Conservation (phyloP, 2,888 invertebrate genomes). For the Sarcophaga caerulescens region DNA sequence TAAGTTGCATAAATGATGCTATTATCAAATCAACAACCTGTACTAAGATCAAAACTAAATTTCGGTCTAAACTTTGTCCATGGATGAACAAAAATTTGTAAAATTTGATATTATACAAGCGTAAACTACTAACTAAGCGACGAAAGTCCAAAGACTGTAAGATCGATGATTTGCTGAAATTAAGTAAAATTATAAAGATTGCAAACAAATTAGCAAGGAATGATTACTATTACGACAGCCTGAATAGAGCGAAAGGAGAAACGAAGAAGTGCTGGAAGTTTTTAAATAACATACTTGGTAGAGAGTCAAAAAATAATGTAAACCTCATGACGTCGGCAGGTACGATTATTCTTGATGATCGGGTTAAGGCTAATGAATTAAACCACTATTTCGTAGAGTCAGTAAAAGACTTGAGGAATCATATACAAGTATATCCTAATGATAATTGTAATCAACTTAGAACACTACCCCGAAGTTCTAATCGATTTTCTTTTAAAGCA, state of each 20-base stretch:
- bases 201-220: not conserved
- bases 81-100: no score
- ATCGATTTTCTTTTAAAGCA: not conserved
- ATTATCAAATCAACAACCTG: no score
- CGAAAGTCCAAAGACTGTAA: no score
- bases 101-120: no score
- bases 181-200: not conserved
- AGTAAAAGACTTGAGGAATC: not conserved
- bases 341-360: not conserved
- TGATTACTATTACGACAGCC: not conserved
- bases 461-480: not conserved
- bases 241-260: not conserved
- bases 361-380: not conserved
- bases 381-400: not conserved
- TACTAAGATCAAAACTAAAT: no score
- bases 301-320: not conserved
- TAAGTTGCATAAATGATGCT: no score
- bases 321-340: not conserved
- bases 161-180: not conserved
- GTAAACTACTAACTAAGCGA: no score
- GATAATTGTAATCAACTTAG: not conserved
- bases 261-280: constrained; percentile 15
- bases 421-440: not conserved
- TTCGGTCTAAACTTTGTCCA: no score
- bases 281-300: constrained; percentile 5